Evolutionary conservation across 35 echinoderm and acorn worm species (phyloP).

Genomic region (Stichopus chloronotus): DNA sequence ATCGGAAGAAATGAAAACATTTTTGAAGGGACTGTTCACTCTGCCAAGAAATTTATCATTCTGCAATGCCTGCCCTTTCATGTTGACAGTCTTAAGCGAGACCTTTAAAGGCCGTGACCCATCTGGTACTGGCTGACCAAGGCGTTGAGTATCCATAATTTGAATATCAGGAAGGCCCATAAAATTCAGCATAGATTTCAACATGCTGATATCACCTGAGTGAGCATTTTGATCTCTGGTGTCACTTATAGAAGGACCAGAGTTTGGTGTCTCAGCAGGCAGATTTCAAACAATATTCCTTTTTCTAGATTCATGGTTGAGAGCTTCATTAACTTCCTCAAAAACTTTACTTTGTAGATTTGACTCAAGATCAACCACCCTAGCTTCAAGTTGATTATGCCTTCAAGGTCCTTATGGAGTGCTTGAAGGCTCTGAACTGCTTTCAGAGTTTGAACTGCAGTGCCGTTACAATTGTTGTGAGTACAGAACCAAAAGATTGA

Average conservation of each 20-base stretch:
- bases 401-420: neutral
- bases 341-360: conserved; percentile 11
- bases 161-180: neutral
- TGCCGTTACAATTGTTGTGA: neutral
- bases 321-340: neutral
- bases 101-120: neutral
- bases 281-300: conserved; percentile 10
- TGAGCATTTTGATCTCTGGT: neutral
- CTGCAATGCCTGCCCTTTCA: neutral
- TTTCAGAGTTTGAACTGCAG: neutral
- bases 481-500: neutral
- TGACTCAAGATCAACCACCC: neutral
- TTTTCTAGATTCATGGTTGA: neutral
- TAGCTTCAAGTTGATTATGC: neutral
- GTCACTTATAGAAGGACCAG: neutral
- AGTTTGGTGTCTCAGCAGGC: neutral
- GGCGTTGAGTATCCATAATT: neutral
- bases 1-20: neutral
- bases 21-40: neutral
- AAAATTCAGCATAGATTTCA: neutral
- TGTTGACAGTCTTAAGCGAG: neutral
- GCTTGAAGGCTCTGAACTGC: neutral
- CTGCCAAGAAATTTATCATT: conserved; percentile 6
- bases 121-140: neutral
- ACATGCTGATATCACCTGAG: neutral